phyloP scores from a whole-genome alignment of 1,140 invertebrate genomes.

The Helicorthomorpha holstii region DNA sequence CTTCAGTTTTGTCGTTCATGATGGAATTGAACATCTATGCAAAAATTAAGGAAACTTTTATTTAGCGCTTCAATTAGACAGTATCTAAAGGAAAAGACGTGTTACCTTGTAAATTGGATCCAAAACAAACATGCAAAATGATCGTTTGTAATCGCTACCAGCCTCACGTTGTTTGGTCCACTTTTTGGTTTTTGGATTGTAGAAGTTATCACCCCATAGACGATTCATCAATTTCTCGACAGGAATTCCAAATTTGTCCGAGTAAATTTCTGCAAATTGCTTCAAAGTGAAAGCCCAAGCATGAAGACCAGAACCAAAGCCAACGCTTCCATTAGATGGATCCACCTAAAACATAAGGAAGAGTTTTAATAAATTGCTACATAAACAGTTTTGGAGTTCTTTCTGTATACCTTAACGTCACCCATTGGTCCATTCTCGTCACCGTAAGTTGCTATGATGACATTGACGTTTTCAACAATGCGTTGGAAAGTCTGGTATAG shows the following conservation, averaged over 20 bases:
- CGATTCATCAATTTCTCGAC: constrained; percentile 91
- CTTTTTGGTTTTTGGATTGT: constrained; percentile 93
- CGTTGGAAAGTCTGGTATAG: constrained; percentile 98
- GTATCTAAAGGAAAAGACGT: too few species aligned
- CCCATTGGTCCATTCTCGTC: constrained; percentile 98
- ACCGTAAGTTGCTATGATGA: constrained; percentile 98
- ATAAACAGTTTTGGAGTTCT: constrained; percentile 11
- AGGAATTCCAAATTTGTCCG: constrained; percentile 96
- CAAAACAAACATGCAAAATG: constrained; percentile 96
- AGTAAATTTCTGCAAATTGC: constrained; percentile 98
- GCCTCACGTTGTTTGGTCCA: constrained; percentile 81
- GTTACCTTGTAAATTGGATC: constrained; percentile 95
- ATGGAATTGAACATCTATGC: constrained; percentile 76
- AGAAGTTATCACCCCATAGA: constrained; percentile 85
- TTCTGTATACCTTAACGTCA: constrained; percentile 60
- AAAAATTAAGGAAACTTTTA: background rate
- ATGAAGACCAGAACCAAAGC: constrained; percentile 96
- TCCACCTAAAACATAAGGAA: constrained; percentile 64
- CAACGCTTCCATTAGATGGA: constrained; percentile 93
- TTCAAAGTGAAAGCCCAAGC: constrained; percentile 99
- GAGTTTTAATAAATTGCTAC: too few species aligned
- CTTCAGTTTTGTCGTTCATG: constrained; percentile 97
- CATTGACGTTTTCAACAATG: constrained; percentile 99
- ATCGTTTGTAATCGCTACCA: constrained; percentile 72
- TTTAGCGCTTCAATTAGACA: too few species aligned